These are phyloP conservation scores for Entosphenus tridentatus DNA, from an alignment of 2,113 vertebrate species.

Conservation along the genomic window DNA sequence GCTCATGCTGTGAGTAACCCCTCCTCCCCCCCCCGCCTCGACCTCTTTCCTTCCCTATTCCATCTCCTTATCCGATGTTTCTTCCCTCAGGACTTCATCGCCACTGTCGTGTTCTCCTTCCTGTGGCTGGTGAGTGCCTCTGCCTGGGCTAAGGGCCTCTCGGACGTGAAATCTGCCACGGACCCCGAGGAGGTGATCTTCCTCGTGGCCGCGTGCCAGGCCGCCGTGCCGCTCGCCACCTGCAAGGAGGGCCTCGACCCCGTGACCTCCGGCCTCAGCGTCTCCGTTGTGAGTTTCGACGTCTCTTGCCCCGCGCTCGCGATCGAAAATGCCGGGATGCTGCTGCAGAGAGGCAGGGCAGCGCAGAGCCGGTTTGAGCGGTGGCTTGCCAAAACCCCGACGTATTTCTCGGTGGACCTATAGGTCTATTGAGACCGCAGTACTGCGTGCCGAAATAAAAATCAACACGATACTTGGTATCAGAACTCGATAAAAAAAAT, in stretches of 20 bases:
- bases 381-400: no score
- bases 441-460: no score
- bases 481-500: no score
- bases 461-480: no score
- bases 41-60: no score
- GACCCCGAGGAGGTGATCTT: constrained; percentile 67
- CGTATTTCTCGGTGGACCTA: no score
- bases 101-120: constrained; percentile 92
- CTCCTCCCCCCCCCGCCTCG: no score
- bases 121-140: constrained; percentile 92
- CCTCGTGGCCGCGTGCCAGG: constrained; percentile 73
- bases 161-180: constrained; percentile 69
- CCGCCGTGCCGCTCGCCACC: constrained; percentile 45
- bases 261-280: constrained; percentile 82
- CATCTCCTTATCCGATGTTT: no score
- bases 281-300: constrained; percentile 53
- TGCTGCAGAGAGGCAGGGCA: no score
- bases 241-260: constrained; percentile 52
- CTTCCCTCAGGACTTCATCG: constrained; percentile 56
- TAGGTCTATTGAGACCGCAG: no score
- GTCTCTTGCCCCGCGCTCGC: constrained; percentile 1
- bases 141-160: constrained; percentile 86
- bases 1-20: no score
- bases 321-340: constrained; percentile 3
- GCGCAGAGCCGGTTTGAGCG: no score